A percentile compares a stretch with the other conserved stretches of the same genome.
Conservation (phyloP, 1,140 invertebrate species). For the Platorchestia sp. region DNA sequence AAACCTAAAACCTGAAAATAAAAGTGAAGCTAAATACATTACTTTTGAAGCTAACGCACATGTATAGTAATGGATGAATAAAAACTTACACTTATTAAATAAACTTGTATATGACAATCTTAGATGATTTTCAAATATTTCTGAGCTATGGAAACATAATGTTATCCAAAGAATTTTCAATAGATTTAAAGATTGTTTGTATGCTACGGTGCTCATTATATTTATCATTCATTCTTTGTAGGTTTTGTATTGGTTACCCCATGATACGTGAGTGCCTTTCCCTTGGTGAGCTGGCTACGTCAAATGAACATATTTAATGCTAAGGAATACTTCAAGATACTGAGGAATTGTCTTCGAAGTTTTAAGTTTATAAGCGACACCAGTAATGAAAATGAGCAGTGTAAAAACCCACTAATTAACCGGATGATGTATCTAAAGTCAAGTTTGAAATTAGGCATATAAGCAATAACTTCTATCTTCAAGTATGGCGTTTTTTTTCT, state of each 20-base stretch:
- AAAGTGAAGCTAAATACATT: background rate
- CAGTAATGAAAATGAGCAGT: background rate
- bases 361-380: background rate
- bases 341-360: background rate
- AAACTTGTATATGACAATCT: constrained; percentile 46
- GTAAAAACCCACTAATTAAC: background rate
- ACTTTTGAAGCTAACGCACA: background rate
- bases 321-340: background rate
- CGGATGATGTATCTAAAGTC: background rate
- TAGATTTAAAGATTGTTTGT: constrained; percentile 49
- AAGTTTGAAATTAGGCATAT: background rate
- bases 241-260: constrained; percentile 47
- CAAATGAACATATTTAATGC: background rate
- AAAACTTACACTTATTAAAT: background rate
- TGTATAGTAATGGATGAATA: constrained; percentile 2
- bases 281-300: constrained; percentile 13
- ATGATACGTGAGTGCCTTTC: constrained; percentile 46
- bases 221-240: constrained; percentile 39
- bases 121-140: constrained; percentile 33
- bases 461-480: background rate
- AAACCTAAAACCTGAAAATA: background rate
- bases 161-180: constrained; percentile 25
- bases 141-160: constrained; percentile 20
- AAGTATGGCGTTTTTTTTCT: background rate
- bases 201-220: constrained; percentile 46